Evolutionary conservation across 2,797 vertebrate genomes (phyloP), one percentile per base, ranked within the genome.

Genomic region (Tolypeutes matacus): DNA sequence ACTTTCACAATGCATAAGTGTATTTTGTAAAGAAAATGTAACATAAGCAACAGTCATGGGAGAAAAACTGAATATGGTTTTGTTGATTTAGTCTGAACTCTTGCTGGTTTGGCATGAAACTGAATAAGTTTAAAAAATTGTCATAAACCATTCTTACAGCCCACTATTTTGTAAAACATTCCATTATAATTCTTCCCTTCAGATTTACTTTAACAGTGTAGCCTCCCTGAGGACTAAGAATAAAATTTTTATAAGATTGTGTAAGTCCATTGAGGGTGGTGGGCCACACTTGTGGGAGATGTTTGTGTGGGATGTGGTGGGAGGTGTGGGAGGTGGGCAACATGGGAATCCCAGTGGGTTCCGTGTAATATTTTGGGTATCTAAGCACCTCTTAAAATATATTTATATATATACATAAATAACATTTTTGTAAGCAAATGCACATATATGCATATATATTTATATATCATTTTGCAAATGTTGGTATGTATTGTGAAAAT

Each of bases 71-170:
- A 97, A 75, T 98, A 98, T 53, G 94, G 97, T 96, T 97, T 98
- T 94, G 97, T 96, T 82, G 97, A 97, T 92, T 98, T 97, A 82
- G 97, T 98, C 97, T 99, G 98, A 96, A 98, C 98, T 97, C 98
- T 98, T 87, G 98, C 98, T 94, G 99, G 96, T 96, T 99, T 99
- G 2, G 98, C 98, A 91, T 98, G 99, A 98, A 99, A 99, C 98
- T 99, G 98, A 91, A 95, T 98, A 94, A 97, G 96, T 42, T 67
- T 36, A 18, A 95, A 94, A 95, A 91, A 60, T 72, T 73, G 14
- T 69, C 10, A 69, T 15, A 92, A n/a, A 31, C 11, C 7, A 73
- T 82, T 94, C 29, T 91, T 39, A 86, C 0, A 80, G 46, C 23
- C 49, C 27, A 76, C 17, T 53, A 2, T 96, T 95, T 81, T 56